Percentiles rank a stretch among this genome's conserved stretches.
phyloP scores from a whole-genome alignment of 2,113 vertebrate species.

The Strigops habroptila region DNA sequence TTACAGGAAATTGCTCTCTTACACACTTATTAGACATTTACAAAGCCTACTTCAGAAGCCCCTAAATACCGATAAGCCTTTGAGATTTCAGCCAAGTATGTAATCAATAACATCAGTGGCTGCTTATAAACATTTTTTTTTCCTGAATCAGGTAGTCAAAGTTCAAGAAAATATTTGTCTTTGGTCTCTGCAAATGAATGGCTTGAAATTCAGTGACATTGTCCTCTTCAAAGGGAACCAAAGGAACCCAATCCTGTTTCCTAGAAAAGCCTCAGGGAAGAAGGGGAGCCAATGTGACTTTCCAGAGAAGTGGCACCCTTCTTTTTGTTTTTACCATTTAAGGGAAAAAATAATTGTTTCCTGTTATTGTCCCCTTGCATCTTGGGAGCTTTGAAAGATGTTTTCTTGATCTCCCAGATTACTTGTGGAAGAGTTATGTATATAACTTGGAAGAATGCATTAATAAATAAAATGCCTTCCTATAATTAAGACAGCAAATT shows the following conservation, averaged over 20 bases:
- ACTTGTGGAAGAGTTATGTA: background rate
- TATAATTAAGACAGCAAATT: background rate
- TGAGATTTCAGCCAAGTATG: conserved; percentile 52
- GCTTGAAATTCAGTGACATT: conserved; percentile 36
- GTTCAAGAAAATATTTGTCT: conserved; percentile 72
- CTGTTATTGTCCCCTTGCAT: background rate
- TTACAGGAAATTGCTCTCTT: conserved; percentile 79
- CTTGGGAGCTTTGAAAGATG: background rate
- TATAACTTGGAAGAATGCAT: background rate
- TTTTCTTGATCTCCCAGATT: background rate
- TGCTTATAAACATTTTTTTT: conserved; percentile 68
- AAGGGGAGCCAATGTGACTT: background rate
- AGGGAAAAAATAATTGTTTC: background rate
- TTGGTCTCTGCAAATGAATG: conserved; percentile 54
- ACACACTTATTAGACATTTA: conserved; percentile 65
- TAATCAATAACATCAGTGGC: conserved; percentile 62
- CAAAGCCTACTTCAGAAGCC: conserved; percentile 64
- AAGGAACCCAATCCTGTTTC: conserved; percentile 18
- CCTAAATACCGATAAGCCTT: conserved; percentile 57
- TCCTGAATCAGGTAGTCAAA: conserved; percentile 50
- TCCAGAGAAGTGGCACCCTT: background rate
- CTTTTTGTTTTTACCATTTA: background rate
- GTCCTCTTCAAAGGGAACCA: conserved; percentile 32
- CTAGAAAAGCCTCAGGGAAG: conserved; percentile 13
- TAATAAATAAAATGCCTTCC: background rate